These are phyloP conservation scores for Lasioglossum malachurum DNA, from an alignment of 2,888 invertebrate species.

Conservation along the genomic window DNA sequence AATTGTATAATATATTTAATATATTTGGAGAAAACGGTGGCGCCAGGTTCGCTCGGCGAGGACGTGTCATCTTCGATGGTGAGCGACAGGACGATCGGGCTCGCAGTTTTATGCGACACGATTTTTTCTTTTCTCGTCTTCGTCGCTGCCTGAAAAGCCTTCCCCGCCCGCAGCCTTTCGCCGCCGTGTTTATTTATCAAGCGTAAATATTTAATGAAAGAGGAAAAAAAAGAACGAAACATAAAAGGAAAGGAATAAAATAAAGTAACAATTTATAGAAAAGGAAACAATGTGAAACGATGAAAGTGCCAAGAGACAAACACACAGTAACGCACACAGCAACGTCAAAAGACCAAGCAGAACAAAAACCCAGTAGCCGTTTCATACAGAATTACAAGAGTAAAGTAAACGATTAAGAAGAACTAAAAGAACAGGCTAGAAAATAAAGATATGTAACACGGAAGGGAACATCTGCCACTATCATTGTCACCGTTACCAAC, in stretches of 20 bases:
- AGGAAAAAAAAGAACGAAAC: conserved; percentile 47
- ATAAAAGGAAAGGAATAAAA: conserved; percentile 18
- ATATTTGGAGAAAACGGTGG: conserved; percentile 81
- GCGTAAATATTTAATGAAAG: conserved; percentile 80
- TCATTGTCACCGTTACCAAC: conserved; percentile 12
- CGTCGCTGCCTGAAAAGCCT: conserved; percentile 53
- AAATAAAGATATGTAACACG: not conserved
- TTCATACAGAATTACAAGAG: not conserved
- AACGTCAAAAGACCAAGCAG: not conserved
- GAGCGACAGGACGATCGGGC: conserved; percentile 70
- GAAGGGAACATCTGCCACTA: not conserved
- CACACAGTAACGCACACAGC: conserved; percentile 26
- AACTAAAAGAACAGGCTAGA: not conserved
- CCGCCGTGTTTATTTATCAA: conserved; percentile 81
- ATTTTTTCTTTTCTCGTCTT: conserved; percentile 46
- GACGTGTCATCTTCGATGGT: conserved; percentile 43
- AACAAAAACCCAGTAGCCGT: conserved; percentile 17
- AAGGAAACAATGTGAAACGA: conserved; percentile 46
- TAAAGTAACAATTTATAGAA: conserved; percentile 53
- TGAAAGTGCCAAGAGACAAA: conserved; percentile 77
- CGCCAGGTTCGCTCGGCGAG: conserved; percentile 68
- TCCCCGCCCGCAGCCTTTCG: conserved; percentile 65
- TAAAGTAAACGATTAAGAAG: conserved; percentile 1
- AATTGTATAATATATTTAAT: conserved; percentile 85
- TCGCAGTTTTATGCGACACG: conserved; percentile 83